Base-by-base conservation (phyloP, 2,888 invertebrate genomes). In the Eremobia ochroleuca region DNA sequence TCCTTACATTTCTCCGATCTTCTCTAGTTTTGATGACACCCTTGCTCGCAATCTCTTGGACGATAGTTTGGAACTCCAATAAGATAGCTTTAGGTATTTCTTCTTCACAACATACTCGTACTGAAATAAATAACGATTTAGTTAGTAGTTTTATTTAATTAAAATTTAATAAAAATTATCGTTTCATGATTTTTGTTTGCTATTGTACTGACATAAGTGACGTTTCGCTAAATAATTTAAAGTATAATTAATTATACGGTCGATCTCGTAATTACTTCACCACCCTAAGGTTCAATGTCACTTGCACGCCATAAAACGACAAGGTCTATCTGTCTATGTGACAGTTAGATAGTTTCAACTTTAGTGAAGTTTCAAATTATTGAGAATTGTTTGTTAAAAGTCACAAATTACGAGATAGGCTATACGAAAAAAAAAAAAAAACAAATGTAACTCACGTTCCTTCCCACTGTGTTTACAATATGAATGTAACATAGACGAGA, bases 401-500 rank as follows among this genome's bases (percentile, higher is more conserved):
- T 43, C 3, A 4, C 15, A 46, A 15, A 13, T 28, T 25, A 49
- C 9, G 28, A 49, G 21, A 21, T 18, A 0, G 1, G 31, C 0
- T 6, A 25, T 5, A 76, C 13, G 18, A 28, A 6, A 46, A 6
- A 28, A 34, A 49, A 49, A 49, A 28, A 34, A 8, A 13, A 9
- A n/a, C 0, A 18, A n/a, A 52, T 4, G 13, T 72, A 66, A 94
- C 96, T 95, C 77, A 97, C 97, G 80, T 49, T 94, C 90, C 80
- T 96, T 96, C 0, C 95, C 95, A 73, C 95, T 96, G 70, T 96
- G 94, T 77, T 93, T 95, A 86, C 97, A 97, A 79, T 97, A 97
- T 0, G 97, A 97, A 76, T 97, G 97, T 8, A 96, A 93, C 97
- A 97, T 97, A 3, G 97, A 96, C 0, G 97, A 97, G 0, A 95